phyloP scores from a whole-genome alignment of 2,113 vertebrate species.

The Cochlearius cochlearius region DNA sequence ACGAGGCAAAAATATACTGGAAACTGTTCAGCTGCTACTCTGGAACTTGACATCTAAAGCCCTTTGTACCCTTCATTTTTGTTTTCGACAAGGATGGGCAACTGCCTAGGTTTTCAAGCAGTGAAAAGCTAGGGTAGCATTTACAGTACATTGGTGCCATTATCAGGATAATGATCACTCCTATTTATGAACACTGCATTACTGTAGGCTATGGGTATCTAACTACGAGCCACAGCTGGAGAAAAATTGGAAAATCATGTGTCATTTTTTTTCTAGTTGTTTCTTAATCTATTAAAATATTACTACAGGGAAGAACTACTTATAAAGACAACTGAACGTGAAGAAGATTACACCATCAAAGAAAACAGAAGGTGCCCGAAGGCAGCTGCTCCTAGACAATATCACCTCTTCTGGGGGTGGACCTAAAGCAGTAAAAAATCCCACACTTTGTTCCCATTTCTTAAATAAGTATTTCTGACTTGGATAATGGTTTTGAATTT shows the following conservation, averaged over 20 bases:
- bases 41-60: not conserved
- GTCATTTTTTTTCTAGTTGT: not conserved
- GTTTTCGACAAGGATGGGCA: not conserved
- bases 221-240: not conserved
- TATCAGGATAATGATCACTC: not conserved
- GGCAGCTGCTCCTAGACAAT: not conserved
- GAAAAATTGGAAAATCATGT: not conserved
- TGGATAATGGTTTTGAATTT: not conserved
- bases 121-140: not conserved
- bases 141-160: not conserved
- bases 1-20: not conserved
- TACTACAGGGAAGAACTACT: not conserved
- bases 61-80: not conserved
- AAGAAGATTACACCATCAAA: not conserved
- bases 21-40: not conserved
- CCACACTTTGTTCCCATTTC: not conserved
- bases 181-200: not conserved
- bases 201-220: not conserved
- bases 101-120: not conserved
- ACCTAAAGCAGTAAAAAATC: not conserved
- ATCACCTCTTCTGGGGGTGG: not conserved
- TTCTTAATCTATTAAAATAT: not conserved
- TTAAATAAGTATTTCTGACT: not conserved
- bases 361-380: not conserved
- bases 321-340: not conserved